phyloP scores from a whole-genome alignment of 2,113 vertebrate genomes.

The Anarrhichthys ocellatus region DNA sequence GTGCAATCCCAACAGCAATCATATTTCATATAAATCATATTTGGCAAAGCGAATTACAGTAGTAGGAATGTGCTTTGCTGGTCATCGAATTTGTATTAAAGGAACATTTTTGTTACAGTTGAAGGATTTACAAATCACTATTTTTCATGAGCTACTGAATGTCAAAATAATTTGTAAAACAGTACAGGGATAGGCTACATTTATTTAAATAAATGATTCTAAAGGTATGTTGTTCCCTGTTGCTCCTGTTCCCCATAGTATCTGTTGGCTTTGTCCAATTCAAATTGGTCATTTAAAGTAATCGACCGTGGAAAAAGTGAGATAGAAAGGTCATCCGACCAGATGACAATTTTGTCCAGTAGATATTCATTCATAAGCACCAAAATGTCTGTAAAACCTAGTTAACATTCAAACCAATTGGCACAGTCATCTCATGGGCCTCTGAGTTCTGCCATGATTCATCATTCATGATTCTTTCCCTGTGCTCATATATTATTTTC shows the following conservation, averaged over 20 bases:
- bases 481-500: conserved; percentile 52
- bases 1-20: not conserved
- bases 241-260: not conserved
- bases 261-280: not conserved
- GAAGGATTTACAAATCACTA: not conserved
- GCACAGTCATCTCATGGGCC: not conserved
- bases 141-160: not conserved
- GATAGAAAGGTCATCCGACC: not conserved
- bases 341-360: not conserved
- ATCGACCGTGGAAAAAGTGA: not conserved
- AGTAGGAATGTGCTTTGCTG: not conserved
- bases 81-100: not conserved
- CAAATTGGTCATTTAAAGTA: conserved; percentile 18
- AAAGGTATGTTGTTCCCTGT: not conserved
- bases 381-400: conserved; percentile 8
- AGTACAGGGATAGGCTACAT: not conserved
- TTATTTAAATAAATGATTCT: not conserved
- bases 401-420: conserved; percentile 27
- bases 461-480: conserved; percentile 37
- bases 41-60: not conserved
- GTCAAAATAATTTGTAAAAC: not conserved
- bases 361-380: not conserved
- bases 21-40: not conserved
- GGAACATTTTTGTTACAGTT: not conserved
- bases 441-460: conserved; percentile 32